phyloP scores from a whole-genome alignment of 37 sponge, comb jelly and placozoan genomes.

The Amphimedon queenslandica region DNA sequence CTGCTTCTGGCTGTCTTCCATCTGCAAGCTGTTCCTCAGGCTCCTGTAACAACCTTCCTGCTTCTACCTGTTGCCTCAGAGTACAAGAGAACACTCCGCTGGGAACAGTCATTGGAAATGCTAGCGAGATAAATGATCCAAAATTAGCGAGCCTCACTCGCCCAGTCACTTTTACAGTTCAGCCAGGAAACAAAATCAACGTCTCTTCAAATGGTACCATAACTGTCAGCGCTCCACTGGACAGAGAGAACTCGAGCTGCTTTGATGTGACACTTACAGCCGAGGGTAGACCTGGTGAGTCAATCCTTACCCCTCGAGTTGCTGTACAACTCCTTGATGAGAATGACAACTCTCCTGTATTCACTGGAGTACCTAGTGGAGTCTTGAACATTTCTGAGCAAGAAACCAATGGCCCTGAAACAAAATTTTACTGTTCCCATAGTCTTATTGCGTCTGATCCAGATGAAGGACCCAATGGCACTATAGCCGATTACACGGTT shows the following conservation, averaged over 20 bases:
- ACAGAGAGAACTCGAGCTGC: conserved; percentile 26
- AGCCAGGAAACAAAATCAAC: neutral
- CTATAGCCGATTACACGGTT: neutral
- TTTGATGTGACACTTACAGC: neutral
- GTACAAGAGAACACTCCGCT: too few species aligned
- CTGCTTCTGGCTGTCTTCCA: too few species aligned
- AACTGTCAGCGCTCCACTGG: conserved; percentile 14
- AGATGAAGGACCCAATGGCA: neutral
- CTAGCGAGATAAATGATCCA: too few species aligned
- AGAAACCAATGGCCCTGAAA: neutral
- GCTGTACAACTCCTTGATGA: conserved; percentile 3
- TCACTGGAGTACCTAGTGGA: neutral
- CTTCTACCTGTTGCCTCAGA: too few species aligned
- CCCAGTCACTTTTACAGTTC: too few species aligned
- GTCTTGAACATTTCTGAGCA: neutral
- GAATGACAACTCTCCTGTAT: conserved; percentile 22
- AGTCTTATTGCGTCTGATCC: neutral
- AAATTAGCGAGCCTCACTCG: too few species aligned
- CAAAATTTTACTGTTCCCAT: neutral
- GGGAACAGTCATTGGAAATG: too few species aligned
- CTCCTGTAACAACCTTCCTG: too few species aligned
- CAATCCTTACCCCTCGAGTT: neutral
- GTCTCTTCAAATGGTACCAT: conserved; percentile 18
- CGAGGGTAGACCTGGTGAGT: neutral
- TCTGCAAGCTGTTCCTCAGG: too few species aligned